Base-by-base conservation (phyloP, 2,888 invertebrate species). In the Synanthedon formicaeformis region DNA sequence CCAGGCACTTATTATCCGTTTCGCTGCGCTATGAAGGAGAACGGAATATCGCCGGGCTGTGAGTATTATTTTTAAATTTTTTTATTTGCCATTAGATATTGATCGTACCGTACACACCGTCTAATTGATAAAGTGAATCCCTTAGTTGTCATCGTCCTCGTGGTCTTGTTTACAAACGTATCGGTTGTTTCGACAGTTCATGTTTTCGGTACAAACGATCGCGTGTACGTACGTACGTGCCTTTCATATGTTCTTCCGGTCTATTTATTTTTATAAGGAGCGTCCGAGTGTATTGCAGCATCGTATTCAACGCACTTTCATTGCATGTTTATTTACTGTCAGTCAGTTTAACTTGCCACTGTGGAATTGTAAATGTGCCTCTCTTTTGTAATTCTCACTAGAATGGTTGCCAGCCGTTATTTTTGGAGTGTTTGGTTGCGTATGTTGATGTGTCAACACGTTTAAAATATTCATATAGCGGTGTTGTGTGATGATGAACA, bases 41-140 rank as follows among this genome's bases (percentile, higher is more conserved):
- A 94, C 84, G 94, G 94, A 71, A 93, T 93, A 62, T 91, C 92
- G 68, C 95, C 95, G 65, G 95, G 94, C 89, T 95, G 95, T 95
- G 89, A 95, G 95, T 93, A 86, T 77, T 56, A 16, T 64, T 67
- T 66, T 60, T 56, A 4, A 60, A 53, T 54, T 51, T 54, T 54
- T 52, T 53, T 18, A 50, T 52, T 51, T 50, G 40, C 51, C 54
- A 50, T 51, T 52, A 41, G 55, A 50, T 52, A 41, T 54, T 50
- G 40, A 53, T 50, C 41, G 41, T 10, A 45, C 45, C 41, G 41
- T 10, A 45, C 45, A 50, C 34, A 50, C 34, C 10, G 34, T 10
- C 41, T 16, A 34, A 51, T 53, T 49, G 51, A 14, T 51, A n/a
- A 27, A 49, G 27, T 52, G 52, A 52, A 52, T 53, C 50, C 50